Base-by-base conservation (phyloP, 2,797 vertebrate genomes). In the Mycteria americana region DNA sequence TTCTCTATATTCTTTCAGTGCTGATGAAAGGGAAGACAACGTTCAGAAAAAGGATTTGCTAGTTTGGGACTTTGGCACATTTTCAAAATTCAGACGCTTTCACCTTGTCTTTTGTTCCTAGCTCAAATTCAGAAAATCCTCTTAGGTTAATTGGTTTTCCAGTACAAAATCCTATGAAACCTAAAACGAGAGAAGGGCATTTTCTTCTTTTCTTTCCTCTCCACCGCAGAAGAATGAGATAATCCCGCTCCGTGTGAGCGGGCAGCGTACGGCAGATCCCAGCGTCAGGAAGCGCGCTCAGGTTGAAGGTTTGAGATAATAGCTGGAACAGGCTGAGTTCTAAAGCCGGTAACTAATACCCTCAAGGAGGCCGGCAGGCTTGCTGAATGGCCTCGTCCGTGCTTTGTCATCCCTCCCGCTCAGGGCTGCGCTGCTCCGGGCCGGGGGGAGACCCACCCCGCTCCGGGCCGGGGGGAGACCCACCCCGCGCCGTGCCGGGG, bases 71-170 rank as follows among this genome's bases (percentile, higher is more conserved):
- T 81, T 30, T n/a, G 90, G 88, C 81, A 31, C 50, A 3, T 25
- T 85, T 64, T 91, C 84, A 89, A 83, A 79, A 39, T 19, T 75
- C 81, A 74, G 70, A 68, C 68, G n/a, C 74, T 89, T 94, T 70
- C 90, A 84, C 90, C 83, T 94, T 85, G 94, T 82, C 82, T 89
- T 95, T 81, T 68, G 68, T 31, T 83, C 48, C 60, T 30, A 46
- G 72, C 86, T 96, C 84, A 48, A 62, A 60, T 92, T 96, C 80
- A 69, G 35, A 88, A 95, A 95, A 94, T 79, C 93, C 84, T 87
- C 81, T 83, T 60, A 75, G 81, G 37, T 64, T 92, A 62, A 93
- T 94, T 95, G 92, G 35, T 85, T 95, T 93, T 74, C 86, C 84
- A 90, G 81, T 10, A 11, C 45, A 8, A 74, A 67, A 37, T 10